phyloP scores from a whole-genome alignment of 2,113 vertebrate species.

The Columba janthina region DNA sequence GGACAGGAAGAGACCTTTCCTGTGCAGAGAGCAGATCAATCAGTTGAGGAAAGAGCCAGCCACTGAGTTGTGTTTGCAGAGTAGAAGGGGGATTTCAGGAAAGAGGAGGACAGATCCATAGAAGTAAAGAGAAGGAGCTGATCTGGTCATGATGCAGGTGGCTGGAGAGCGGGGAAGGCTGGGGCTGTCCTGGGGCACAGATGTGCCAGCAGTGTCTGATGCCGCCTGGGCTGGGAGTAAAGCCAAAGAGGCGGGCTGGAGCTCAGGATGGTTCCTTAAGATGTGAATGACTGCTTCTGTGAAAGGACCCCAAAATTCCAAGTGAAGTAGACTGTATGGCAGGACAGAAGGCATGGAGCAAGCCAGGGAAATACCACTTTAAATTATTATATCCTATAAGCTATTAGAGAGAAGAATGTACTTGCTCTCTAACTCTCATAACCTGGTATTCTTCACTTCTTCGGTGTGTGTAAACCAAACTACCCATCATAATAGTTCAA shows the following conservation, averaged over 20 bases:
- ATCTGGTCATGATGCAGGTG: not conserved
- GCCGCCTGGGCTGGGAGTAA: not conserved
- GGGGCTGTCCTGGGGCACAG: not conserved
- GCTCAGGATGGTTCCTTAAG: not conserved
- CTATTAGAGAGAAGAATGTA: not conserved
- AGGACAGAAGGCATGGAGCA: not conserved
- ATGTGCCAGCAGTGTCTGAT: not conserved
- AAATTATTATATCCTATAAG: not conserved
- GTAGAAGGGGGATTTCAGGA: not conserved
- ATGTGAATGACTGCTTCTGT: not conserved
- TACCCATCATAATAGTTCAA: not conserved
- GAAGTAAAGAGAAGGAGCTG: not conserved
- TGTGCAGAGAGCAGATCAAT: not conserved
- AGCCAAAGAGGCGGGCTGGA: not conserved
- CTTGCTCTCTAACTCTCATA: not conserved
- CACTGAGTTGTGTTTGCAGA: not conserved
- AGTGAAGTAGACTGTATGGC: not conserved
- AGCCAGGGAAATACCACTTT: not conserved
- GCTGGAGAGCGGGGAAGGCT: not conserved
- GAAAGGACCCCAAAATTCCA: not conserved
- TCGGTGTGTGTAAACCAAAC: not conserved
- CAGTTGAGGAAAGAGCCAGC: not conserved
- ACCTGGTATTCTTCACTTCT: not conserved
- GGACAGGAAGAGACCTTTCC: not conserved
- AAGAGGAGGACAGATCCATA: not conserved